phyloP scores from a whole-genome alignment of 2,797 vertebrate genomes.

The Naso thynnoides region DNA sequence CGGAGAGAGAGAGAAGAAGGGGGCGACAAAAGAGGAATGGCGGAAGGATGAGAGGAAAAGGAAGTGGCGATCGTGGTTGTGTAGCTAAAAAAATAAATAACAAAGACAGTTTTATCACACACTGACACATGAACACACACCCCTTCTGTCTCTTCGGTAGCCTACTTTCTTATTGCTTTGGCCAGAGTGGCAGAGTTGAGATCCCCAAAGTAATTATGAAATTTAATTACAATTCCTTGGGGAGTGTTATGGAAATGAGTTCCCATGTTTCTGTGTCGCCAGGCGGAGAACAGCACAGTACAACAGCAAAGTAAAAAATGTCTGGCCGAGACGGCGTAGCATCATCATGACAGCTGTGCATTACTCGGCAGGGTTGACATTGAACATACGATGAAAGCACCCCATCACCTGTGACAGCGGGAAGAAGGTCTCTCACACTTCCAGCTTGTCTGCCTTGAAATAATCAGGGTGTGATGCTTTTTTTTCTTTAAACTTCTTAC shows the following conservation, averaged over 20 bases:
- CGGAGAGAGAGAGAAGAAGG: slow-evolving; percentile 5
- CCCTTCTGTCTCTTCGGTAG: slow-evolving; percentile 28
- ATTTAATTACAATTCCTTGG: slow-evolving; percentile 84
- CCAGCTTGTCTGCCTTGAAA: slow-evolving; percentile 22
- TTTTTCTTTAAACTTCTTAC: neutral
- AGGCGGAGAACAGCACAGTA: slow-evolving; percentile 31
- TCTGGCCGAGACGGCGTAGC: neutral
- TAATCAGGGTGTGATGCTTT: neutral
- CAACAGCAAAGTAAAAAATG: slow-evolving; percentile 22
- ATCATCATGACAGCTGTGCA: slow-evolving; percentile 60
- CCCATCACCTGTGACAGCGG: slow-evolving; percentile 53
- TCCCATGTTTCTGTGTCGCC: slow-evolving; percentile 59
- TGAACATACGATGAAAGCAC: slow-evolving; percentile 46
- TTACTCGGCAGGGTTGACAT: slow-evolving; percentile 40
- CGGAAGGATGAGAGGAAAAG: slow-evolving; percentile 42
- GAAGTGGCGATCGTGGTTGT: slow-evolving; percentile 32
- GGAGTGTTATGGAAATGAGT: slow-evolving; percentile 74
- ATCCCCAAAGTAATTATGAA: slow-evolving; percentile 86
- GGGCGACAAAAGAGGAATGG: neutral
- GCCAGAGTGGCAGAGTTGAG: slow-evolving; percentile 58
- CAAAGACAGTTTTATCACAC: slow-evolving; percentile 26
- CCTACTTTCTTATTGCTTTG: slow-evolving; percentile 73
- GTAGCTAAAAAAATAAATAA: slow-evolving; percentile 6
- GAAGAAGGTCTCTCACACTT: slow-evolving; percentile 34
- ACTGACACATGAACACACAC: slow-evolving; percentile 11